Evolutionary conservation across 2,113 vertebrate genomes (phyloP), one percentile per base, ranked within the genome.

Genomic region (Myotis lucifugus): DNA sequence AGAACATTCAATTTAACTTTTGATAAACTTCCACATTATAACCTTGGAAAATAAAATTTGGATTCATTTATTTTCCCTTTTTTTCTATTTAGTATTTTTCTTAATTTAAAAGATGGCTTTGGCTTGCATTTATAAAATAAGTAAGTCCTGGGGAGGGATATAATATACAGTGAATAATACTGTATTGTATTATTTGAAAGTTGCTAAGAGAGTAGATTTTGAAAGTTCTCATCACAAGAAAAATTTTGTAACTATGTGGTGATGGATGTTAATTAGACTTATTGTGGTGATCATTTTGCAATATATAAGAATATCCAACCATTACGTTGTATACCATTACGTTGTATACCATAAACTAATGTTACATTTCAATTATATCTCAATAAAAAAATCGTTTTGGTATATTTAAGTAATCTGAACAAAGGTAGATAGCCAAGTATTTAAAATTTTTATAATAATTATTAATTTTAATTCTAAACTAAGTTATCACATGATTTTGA

Each of bases 91-190:
- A 70, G 19, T 13, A 10, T 52, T 46, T 92, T 87, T 90, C n/a
- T 69, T 37, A 88, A 93, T n/a, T 92, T 92, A 77, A 96, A 94
- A 88, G 52, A 89, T 76, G 27, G 66, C 46, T 77, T 88, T 72
- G 52, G 40, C n/a, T 37, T 61, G 12, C 37, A 82, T 29, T 82
- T 64, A 64, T 32, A 61, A 61, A 61, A 61, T 64, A 82, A 82
- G 10, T 78, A 61, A 61, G 54, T 32, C 25, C 37, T 42, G 79
- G 34, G 14, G 37, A 29, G 78, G 14, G 25, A 29, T 61, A 40
- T 82, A 64, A 42, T 3, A 3, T 42, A 82, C 6, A 82, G 79
- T 64, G 56, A 61, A 32, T 50, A 19, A 76, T 82, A 12, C 27
- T 42, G 23, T 64, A 61, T 61, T 61, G 54, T 42, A 46, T 61